Conservation (phyloP, 2,888 invertebrate species). For the Hoplodrina ambigua region DNA sequence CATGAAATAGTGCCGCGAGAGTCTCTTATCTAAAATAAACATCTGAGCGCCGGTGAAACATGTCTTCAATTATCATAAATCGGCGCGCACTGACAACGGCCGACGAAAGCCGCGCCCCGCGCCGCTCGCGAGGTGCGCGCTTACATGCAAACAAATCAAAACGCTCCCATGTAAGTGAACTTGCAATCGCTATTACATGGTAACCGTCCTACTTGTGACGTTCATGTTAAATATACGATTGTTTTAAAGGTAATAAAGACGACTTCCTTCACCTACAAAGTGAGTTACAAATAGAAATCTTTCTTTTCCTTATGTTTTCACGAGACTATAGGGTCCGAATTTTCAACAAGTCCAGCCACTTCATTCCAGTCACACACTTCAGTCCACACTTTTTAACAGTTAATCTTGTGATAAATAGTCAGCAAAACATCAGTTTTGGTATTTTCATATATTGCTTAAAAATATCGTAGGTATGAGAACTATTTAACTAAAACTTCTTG, state of each 20-base stretch:
- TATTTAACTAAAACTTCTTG: neutral
- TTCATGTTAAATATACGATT: constrained; percentile 17
- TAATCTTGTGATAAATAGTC: no score
- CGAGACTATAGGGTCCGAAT: no score
- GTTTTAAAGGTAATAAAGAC: constrained; percentile 11
- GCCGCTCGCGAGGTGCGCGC: constrained; percentile 69
- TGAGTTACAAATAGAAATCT: neutral
- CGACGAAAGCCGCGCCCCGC: constrained; percentile 84
- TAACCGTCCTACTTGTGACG: constrained; percentile 38
- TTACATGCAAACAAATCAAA: constrained; percentile 76
- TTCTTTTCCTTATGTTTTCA: neutral
- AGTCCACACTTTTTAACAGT: no score
- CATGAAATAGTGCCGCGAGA: constrained; percentile 88
- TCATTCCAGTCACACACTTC: no score
- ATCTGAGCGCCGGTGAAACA: constrained; percentile 89
- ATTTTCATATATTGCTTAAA: no score
- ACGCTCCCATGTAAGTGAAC: constrained; percentile 67
- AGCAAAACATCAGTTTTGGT: no score
- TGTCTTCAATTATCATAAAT: constrained; percentile 91
- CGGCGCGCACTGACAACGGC: constrained; percentile 85
- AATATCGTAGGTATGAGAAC: neutral
- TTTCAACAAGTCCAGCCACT: neutral
- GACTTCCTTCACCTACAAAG: neutral
- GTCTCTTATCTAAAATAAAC: constrained; percentile 90
- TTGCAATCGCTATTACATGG: constrained; percentile 64